Conservation (phyloP, 2,113 vertebrate genomes). For the Dascyllus trimaculatus region DNA sequence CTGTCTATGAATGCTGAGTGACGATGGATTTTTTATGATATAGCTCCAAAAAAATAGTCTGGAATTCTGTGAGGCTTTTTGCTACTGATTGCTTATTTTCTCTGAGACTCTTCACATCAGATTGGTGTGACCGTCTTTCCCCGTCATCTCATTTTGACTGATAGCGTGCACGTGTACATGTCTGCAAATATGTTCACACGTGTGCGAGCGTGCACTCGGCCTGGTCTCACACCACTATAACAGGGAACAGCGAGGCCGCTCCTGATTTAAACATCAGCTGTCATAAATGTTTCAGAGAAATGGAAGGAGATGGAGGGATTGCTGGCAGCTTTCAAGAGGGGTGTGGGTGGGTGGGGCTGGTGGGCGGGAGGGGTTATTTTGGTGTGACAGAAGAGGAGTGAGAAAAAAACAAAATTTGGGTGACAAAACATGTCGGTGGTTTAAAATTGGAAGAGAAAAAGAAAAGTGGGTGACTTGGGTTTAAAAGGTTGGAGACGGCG, state of each 20-base stretch:
- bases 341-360: constrained; percentile 2
- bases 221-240: constrained; percentile 54
- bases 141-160: not conserved
- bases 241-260: constrained; percentile 65
- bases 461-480: not conserved
- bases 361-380: constrained; percentile 18
- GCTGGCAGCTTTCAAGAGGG: constrained; percentile 43
- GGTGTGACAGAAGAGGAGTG: not conserved
- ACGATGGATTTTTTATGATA: constrained; percentile 43
- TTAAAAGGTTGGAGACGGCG: not conserved
- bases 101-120: not conserved
- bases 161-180: not conserved
- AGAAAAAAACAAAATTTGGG: not conserved
- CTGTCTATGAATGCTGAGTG: constrained; percentile 30
- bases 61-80: constrained; percentile 2
- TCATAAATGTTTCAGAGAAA: constrained; percentile 82
- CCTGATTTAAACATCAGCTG: constrained; percentile 82
- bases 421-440: constrained; percentile 8
- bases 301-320: constrained; percentile 50
- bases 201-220: constrained; percentile 13
- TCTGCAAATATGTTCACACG: not conserved
- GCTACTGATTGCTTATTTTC: constrained; percentile 10
- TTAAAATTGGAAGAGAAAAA: not conserved
- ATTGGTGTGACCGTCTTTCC: not conserved
- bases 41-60: constrained; percentile 13